Evolutionary conservation across 2,888 invertebrate species (phyloP), one percentile per base, ranked within the genome.

Genomic region (Amaurobius ferox): DNA sequence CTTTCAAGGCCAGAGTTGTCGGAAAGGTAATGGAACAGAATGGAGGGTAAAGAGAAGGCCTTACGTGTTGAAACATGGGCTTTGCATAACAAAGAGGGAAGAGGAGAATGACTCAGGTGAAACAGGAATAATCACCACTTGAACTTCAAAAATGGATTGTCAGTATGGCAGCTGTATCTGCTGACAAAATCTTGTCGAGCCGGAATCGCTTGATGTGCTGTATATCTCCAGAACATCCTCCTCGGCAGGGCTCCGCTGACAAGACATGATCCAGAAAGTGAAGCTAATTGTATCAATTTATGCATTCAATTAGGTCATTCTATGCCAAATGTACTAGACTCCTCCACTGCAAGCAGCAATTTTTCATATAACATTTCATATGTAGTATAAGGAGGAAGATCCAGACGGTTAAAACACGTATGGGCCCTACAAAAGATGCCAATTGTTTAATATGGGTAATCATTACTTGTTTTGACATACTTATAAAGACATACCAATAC

Each of bases 381-480:
- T 1, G 97, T 96, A 76, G 97, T 96, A 93, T 99, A 99, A 0
- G 98, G 97, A 77, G 98, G 98, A 89, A 99, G 93, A 92, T 99
- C 98, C 90, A 99, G 93, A 28, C 98, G 94, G 93, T 99, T 99
- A 93, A 99, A 99, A 93, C 98, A 99, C 2, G 98, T 98, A 92
- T 99, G 98, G 0, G 98, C 98, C 89, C 94, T 94, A 92, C 32
- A 85, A 44, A 72, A 35, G 5, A 35, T 35, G 9, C 5, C 35
- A 35, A 35, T 35, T 7, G n/a, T n/a, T n/a, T n/a, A n/a, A n/a
- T n/a, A n/a, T n/a, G n/a, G n/a, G n/a, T n/a, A n/a, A n/a, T n/a
- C n/a, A n/a, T n/a, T n/a, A n/a, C n/a, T n/a, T n/a, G n/a, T n/a
- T n/a, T n/a, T n/a, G n/a, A n/a, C n/a, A n/a, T n/a, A n/a, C n/a